These are phyloP conservation scores for Eucera pruinosa DNA, from an alignment of 2,888 invertebrate species.

Conservation along the genomic window DNA sequence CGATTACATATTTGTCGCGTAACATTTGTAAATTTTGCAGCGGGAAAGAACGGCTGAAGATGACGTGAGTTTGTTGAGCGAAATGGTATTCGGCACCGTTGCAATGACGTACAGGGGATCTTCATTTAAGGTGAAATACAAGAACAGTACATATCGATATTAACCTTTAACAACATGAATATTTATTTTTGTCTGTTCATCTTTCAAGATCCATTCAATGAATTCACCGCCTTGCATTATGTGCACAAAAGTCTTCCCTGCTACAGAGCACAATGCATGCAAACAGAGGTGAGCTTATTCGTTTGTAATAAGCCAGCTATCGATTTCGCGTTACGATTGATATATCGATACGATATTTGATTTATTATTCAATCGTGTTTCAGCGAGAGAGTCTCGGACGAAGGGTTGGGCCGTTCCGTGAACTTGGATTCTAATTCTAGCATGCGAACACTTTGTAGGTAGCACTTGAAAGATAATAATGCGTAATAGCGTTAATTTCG, in stretches of 20 bases:
- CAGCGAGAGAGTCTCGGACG: conserved; percentile 77
- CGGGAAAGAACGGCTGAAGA: conserved; percentile 67
- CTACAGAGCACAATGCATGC: conserved; percentile 76
- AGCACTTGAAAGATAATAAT: not conserved
- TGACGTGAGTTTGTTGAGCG: conserved; percentile 92
- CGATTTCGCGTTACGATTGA: conserved; percentile 16
- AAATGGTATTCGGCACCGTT: conserved; percentile 96
- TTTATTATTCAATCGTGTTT: conserved; percentile 25
- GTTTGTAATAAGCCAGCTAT: conserved; percentile 1
- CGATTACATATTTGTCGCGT: too few relatives aligned
- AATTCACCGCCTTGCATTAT: conserved; percentile 84
- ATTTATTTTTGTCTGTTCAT: conserved; percentile 27
- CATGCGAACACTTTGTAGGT: conserved; percentile 75
- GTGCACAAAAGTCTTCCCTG: conserved; percentile 83
- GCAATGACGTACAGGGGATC: conserved; percentile 95
- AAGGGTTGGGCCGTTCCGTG: conserved; percentile 73
- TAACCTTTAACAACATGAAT: too few relatives aligned
- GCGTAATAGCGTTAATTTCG: too few relatives aligned
- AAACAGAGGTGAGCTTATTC: conserved; percentile 73
- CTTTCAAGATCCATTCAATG: conserved; percentile 85
- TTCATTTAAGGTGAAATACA: conserved; percentile 89
- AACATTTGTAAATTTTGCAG: conserved; percentile 51
- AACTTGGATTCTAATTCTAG: conserved; percentile 77
- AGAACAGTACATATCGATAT: not conserved
- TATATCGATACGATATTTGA: conserved; percentile 19